Base-by-base conservation (phyloP, 2,888 invertebrate species). In the Petrophora chlorosata region DNA sequence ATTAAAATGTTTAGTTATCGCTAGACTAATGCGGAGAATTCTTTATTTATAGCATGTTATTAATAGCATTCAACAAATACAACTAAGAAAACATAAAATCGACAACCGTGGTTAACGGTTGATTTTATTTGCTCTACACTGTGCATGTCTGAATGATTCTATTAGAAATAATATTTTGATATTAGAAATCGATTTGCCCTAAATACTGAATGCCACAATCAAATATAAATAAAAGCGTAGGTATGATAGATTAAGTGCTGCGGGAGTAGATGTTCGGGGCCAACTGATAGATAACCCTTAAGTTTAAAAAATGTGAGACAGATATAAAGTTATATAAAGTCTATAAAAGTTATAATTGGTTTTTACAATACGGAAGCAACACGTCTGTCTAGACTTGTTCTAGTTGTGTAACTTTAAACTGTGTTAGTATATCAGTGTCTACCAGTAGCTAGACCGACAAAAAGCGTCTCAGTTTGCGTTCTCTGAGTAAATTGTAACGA, bases 1-100 rank as follows among this genome's bases (percentile, higher is more conserved):
- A 63, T 65, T 52, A 57, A 42, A 59, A 59, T 56, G 54, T 56
- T 60, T 53, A 46, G 56, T 58, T 65, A 62, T 59, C 57, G 52
- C 45, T 12, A 22, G 23, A 0, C 30, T 9, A 36, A 44, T n/a
- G 30, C 2, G 12, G 9, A 38, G 38, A 45, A 45, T 38, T 25
- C 12, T 16, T 44, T 30, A 32, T 32, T 45, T 32, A 45, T 45
- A 38, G 32, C 22, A 10, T 38, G 17, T 45, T 14, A 12, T n/a
- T n/a, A n/a, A n/a, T n/a, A n/a, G n/a, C n/a, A 35, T 38, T 38
- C 32, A 17, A 15, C 8, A n/a, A 34, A 8, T 10, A 15, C 8
- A n/a, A 34, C 8, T 10, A 34, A 35, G 14, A 26, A 13, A 8
- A 35, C 25, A 26, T 23, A 8, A 16, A 33, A 34, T 28, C 5